phyloP scores from a whole-genome alignment of 2,888 invertebrate genomes.

The Scaptomyza polygonia region DNA sequence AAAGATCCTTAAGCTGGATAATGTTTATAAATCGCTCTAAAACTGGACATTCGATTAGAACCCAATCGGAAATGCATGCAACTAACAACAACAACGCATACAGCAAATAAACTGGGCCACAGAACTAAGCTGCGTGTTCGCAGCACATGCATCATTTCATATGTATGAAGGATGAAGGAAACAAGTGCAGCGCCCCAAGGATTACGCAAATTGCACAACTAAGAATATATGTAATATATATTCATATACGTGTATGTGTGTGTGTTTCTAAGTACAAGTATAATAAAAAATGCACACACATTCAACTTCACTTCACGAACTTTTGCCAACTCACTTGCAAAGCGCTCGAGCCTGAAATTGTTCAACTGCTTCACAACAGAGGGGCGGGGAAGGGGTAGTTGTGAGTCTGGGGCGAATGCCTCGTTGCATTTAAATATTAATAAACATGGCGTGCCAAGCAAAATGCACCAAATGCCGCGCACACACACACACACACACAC shows the following conservation, averaged over 20 bases:
- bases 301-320: constrained; percentile 25
- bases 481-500: no score
- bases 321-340: constrained; percentile 42
- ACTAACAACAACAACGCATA: constrained; percentile 22
- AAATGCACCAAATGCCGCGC: constrained; percentile 69
- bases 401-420: constrained; percentile 65
- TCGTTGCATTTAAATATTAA: constrained; percentile 81
- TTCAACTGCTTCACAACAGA: constrained; percentile 35
- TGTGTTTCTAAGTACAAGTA: background rate
- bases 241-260: background rate
- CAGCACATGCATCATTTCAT: constrained; percentile 71
- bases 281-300: constrained; percentile 5
- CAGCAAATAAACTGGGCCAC: constrained; percentile 49
- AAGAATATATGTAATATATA: constrained; percentile 2
- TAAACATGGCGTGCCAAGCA: constrained; percentile 78
- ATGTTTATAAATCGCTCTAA: constrained; percentile 23
- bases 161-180: constrained; percentile 30
- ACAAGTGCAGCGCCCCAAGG: constrained; percentile 55
- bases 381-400: background rate
- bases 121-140: constrained; percentile 49
- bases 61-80: constrained; percentile 33
- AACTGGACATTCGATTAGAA: constrained; percentile 42
- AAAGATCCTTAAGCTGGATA: constrained; percentile 16
- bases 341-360: constrained; percentile 75
- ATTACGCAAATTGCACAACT: constrained; percentile 67